These are phyloP conservation scores for Sebastes vulpes DNA, from an alignment of 2,797 vertebrate species.

Conservation along the genomic window DNA sequence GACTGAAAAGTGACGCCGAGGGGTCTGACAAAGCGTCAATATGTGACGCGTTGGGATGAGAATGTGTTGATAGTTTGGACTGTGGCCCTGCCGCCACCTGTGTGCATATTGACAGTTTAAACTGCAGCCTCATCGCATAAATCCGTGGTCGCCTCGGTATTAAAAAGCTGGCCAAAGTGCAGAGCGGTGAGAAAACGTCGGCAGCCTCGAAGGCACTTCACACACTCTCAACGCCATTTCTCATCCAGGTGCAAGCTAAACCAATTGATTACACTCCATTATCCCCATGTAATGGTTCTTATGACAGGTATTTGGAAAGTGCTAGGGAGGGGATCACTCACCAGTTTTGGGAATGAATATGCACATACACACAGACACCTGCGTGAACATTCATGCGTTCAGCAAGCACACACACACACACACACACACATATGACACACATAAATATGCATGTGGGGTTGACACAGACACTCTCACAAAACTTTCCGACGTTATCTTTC, in stretches of 20 bases:
- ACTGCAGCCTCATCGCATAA: neutral
- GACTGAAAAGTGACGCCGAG: accelerated
- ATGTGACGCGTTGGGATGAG: neutral
- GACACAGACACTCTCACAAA: neutral
- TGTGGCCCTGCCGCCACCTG: neutral
- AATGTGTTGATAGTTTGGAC: neutral
- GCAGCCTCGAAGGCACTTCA: constrained; percentile 20
- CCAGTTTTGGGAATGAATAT: constrained; percentile 1
- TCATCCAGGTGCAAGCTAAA: constrained; percentile 51
- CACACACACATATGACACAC: neutral
- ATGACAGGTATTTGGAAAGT: constrained; percentile 33
- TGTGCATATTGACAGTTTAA: constrained; percentile 7
- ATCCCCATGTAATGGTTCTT: constrained; percentile 41
- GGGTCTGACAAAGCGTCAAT: neutral
- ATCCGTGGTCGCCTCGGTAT: neutral
- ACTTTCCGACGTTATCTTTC: constrained; percentile 34
- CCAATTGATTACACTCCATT: constrained; percentile 56
- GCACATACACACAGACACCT: neutral
- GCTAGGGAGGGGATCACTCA: neutral
- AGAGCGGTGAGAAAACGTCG: neutral
- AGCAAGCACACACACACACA: neutral
- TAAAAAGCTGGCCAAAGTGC: neutral
- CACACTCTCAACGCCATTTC: constrained; percentile 38
- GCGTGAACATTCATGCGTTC: neutral
- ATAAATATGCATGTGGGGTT: neutral